Conservation (phyloP, 1,140 invertebrate species). For the Euura saliciscinereae region DNA sequence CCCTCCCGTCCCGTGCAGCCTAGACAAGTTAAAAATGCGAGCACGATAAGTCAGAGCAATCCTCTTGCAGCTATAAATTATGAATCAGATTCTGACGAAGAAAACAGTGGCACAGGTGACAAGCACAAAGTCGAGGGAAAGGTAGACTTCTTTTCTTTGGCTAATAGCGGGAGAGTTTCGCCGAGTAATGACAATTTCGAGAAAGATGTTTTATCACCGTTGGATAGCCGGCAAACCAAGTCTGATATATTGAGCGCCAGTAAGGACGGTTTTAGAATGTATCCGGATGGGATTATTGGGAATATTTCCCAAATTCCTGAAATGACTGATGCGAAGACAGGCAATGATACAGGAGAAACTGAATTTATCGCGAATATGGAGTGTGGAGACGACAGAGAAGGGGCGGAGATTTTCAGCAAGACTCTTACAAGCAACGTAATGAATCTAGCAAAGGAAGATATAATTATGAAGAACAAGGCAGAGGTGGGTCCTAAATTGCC, state of each 20-base stretch:
- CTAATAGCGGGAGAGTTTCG: constrained; percentile 23
- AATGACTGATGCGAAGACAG: not conserved
- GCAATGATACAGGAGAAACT: not conserved
- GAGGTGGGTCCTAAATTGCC: constrained; percentile 56
- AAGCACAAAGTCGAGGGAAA: constrained; percentile 20
- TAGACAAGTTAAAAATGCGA: constrained; percentile 16
- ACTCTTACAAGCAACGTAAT: constrained; percentile 45
- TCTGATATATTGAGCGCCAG: constrained; percentile 27
- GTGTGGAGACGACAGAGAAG: not conserved
- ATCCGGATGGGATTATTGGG: not conserved
- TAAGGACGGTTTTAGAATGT: constrained; percentile 11
- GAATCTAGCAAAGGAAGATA: constrained; percentile 50
- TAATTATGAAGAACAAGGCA: constrained; percentile 52
- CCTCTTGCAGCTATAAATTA: constrained; percentile 34
- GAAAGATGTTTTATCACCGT: constrained; percentile 18
- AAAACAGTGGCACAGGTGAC: constrained; percentile 41
- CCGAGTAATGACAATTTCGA: not conserved
- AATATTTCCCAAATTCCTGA: not conserved
- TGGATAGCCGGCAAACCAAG: constrained; percentile 17
- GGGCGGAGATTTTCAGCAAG: constrained; percentile 16
- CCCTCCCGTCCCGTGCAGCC: constrained; percentile 8
- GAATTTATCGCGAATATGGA: constrained; percentile 5
- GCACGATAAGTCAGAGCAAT: constrained; percentile 23
- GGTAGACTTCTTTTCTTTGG: constrained; percentile 43
- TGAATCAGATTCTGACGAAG: constrained; percentile 58